These are phyloP conservation scores for Ceuthmochares aereus DNA, from an alignment of 2,113 vertebrate genomes.

Conservation along the genomic window DNA sequence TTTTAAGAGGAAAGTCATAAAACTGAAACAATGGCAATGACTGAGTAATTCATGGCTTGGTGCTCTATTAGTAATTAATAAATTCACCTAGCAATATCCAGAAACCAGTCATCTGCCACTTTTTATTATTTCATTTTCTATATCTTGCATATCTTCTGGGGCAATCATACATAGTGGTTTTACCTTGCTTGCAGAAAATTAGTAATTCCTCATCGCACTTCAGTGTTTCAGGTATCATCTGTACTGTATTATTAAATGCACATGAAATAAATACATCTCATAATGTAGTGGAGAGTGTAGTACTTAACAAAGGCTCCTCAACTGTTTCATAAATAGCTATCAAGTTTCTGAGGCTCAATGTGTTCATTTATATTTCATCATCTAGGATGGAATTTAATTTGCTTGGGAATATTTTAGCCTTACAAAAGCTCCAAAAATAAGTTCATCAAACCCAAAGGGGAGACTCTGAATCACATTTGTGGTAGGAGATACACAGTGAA, in stretches of 20 bases:
- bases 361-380: conserved; percentile 51
- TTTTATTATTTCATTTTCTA: conserved; percentile 70
- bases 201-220: conserved; percentile 66
- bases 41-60: conserved; percentile 63
- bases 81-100: conserved; percentile 61
- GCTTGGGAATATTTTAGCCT: neutral
- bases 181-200: conserved; percentile 58
- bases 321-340: conserved; percentile 36
- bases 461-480: neutral
- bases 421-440: neutral
- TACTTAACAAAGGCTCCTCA: conserved; percentile 29
- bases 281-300: conserved; percentile 7
- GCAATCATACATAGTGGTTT: conserved; percentile 54
- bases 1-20: conserved; percentile 70
- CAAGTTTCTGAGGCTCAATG: conserved; percentile 19
- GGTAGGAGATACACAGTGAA: neutral
- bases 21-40: conserved; percentile 68
- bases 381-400: conserved; percentile 1
- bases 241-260: conserved; percentile 72
- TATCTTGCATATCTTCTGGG: conserved; percentile 55
- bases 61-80: conserved; percentile 77
- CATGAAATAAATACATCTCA: conserved; percentile 65
- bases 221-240: conserved; percentile 30
- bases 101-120: conserved; percentile 59
- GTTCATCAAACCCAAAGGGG: neutral